Percentiles rank a stretch among this genome's conserved stretches.
Evolutionary conservation across 53 echinoderm and acorn worm species (phyloP).

Genomic region (Echinarachnius parma): DNA sequence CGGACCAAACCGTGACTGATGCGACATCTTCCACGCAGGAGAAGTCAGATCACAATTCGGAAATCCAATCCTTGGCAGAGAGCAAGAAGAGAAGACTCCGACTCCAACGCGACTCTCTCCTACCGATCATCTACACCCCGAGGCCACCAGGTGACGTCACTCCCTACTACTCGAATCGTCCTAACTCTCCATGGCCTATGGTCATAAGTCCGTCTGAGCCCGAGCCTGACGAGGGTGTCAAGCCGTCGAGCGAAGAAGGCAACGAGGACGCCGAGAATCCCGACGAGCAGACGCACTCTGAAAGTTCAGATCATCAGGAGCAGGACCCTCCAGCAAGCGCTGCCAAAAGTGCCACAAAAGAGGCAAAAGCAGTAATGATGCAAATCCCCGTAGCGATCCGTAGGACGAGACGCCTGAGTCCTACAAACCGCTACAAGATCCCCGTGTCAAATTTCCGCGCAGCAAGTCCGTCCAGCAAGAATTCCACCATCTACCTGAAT

Average conservation of each 20-base stretch:
- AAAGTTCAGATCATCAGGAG: slow-evolving; percentile 1
- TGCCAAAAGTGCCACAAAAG: slow-evolving; percentile 1
- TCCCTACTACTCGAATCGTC: slow-evolving; percentile 14
- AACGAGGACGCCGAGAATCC: not conserved
- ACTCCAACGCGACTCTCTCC: slow-evolving; percentile 24
- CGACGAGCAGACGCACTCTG: not conserved
- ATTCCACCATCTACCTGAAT: slow-evolving; percentile 34
- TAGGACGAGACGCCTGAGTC: slow-evolving; percentile 23
- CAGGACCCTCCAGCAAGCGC: slow-evolving; percentile 26
- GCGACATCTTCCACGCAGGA: slow-evolving; percentile 15
- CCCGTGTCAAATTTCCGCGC: slow-evolving; percentile 40
- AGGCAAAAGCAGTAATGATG: not conserved
- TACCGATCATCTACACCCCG: slow-evolving; percentile 28
- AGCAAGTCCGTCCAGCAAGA: slow-evolving; percentile 24
- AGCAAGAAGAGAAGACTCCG: slow-evolving; percentile 17
- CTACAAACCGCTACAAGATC: slow-evolving; percentile 27
- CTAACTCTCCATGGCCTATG: slow-evolving; percentile 17
- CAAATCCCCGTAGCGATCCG: no score
- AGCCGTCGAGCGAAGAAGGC: slow-evolving; percentile 12
- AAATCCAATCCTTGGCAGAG: slow-evolving; percentile 6
- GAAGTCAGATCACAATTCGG: slow-evolving; percentile 15
- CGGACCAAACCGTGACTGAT: slow-evolving; percentile 8
- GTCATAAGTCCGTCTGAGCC: slow-evolving; percentile 20
- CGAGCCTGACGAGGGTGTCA: no score
- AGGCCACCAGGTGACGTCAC: slow-evolving; percentile 10